These are phyloP conservation scores for Porites divaricata DNA, from an alignment of 92 coral and sea anemone genomes.

Conservation along the genomic window DNA sequence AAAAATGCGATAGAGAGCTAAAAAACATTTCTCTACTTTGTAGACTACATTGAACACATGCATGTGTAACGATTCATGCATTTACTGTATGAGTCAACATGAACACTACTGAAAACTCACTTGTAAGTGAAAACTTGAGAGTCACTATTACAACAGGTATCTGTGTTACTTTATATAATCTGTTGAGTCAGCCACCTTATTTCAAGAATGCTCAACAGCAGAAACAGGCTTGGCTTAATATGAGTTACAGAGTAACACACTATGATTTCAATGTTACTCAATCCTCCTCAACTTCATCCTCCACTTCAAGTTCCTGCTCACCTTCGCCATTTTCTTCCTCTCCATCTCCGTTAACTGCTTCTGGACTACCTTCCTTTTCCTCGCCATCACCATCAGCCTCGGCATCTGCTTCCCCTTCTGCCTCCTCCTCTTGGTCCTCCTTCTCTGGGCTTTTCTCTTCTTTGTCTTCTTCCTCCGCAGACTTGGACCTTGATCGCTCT, in stretches of 20 bases:
- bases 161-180: too few species aligned
- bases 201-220: background rate
- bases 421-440: slow-evolving; percentile 73
- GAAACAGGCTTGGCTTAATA: background rate
- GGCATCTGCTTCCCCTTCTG: slow-evolving; percentile 71
- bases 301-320: slow-evolving; percentile 51
- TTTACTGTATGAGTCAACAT: background rate
- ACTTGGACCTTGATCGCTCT: slow-evolving; percentile 79
- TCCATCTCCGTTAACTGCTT: slow-evolving; percentile 71
- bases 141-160: too few species aligned
- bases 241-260: background rate
- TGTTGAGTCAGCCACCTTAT: too few species aligned
- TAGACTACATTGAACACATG: background rate
- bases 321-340: slow-evolving; percentile 51
- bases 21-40: background rate
- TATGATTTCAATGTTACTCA: background rate
- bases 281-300: slow-evolving; percentile 58
- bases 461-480: slow-evolving; percentile 74
- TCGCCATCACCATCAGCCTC: slow-evolving; percentile 73
- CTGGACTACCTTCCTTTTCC: slow-evolving; percentile 62
- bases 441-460: slow-evolving; percentile 53
- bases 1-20: background rate
- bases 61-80: background rate
- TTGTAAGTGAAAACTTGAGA: too few species aligned
- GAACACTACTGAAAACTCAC: too few species aligned